These are phyloP conservation scores for Bradysia coprophila DNA, from an alignment of 1,140 invertebrate species.

Conservation along the genomic window DNA sequence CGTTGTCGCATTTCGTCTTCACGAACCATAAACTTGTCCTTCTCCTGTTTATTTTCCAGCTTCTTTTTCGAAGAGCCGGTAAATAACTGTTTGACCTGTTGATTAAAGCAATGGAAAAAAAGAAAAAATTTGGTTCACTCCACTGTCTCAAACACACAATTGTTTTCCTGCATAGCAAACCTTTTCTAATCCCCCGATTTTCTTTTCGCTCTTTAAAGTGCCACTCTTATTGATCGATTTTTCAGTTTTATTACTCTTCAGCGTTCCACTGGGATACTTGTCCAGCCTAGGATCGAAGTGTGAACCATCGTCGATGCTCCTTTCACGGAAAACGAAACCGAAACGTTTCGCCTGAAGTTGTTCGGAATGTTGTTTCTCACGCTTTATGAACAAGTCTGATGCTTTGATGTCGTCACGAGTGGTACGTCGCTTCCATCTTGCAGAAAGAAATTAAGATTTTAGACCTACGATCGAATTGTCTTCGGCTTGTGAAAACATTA, in stretches of 20 bases:
- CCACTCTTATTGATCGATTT: constrained; percentile 16
- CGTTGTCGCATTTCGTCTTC: constrained; percentile 32
- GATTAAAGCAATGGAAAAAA: not conserved
- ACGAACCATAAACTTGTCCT: constrained; percentile 12
- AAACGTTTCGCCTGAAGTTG: constrained; percentile 19
- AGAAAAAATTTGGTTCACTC: not conserved
- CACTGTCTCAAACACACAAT: constrained; percentile 44
- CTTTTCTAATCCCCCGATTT: constrained; percentile 43
- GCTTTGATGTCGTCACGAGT: constrained; percentile 15
- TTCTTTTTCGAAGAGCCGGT: constrained; percentile 37
- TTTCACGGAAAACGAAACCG: constrained; percentile 36
- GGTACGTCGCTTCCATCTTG: constrained; percentile 20
- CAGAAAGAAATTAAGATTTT: no score
- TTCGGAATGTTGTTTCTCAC: constrained; percentile 30
- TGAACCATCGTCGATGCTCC: constrained; percentile 38
- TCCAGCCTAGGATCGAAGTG: constrained; percentile 36
- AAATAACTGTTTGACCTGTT: constrained; percentile 35
- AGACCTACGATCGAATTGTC: no score
- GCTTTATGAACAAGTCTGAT: constrained; percentile 22
- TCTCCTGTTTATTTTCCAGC: constrained; percentile 26
- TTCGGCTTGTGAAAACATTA: no score
- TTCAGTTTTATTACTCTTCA: constrained; percentile 1
- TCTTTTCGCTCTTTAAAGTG: constrained; percentile 23
- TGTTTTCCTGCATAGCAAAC: constrained; percentile 40
- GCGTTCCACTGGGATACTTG: constrained; percentile 25